Base-by-base conservation (phyloP, 2,797 vertebrate species). In the Eulemur rubriventer region DNA sequence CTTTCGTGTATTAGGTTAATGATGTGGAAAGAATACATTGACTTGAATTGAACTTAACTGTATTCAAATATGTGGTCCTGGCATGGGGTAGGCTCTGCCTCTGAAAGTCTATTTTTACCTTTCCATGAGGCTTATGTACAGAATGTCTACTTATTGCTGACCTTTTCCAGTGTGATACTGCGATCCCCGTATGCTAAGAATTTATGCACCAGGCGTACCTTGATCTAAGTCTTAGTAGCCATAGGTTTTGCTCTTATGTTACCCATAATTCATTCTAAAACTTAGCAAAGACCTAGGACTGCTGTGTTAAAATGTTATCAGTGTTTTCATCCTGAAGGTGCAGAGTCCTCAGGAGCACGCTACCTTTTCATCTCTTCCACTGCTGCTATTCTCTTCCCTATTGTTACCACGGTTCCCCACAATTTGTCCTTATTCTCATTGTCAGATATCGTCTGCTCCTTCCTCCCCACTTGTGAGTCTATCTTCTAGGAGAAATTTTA, bases 401-500 rank as follows among this genome's bases (percentile, higher is more conserved):
- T 10, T 67, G 14, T 72, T 41, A 78, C 7, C 38, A 18, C 24
- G 26, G 26, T 1, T 72, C 18, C 61, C 6, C 13, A 28, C 22
- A 30, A 33, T 46, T 38, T 50, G 48, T 83, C 33, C 12, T 65
- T 57, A 28, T 17, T 30, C 41, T 88, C 52, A 8, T 38, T 84
- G 48, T 61, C 33, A 73, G 50, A 28, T 7, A 61, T 18, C n/a
- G 33, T 92, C 93, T 70, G 30, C 12, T 55, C 33, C 78, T 20
- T 5, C 20, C n/a, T 93, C 33, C 38, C 17, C 50, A n/a, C 30
- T 70, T 67, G 12, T 55, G 41, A 61, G 13, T 70, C 26, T 79
- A 43, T 65, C 82, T 93, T 96, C 81, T 50, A 30, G 61, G 63
- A 94, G 28, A 85, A 86, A 73, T 67, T 30, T 35, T 46, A 35